Conservation (phyloP, 2,888 invertebrate species). For the Apamea monoglypha region DNA sequence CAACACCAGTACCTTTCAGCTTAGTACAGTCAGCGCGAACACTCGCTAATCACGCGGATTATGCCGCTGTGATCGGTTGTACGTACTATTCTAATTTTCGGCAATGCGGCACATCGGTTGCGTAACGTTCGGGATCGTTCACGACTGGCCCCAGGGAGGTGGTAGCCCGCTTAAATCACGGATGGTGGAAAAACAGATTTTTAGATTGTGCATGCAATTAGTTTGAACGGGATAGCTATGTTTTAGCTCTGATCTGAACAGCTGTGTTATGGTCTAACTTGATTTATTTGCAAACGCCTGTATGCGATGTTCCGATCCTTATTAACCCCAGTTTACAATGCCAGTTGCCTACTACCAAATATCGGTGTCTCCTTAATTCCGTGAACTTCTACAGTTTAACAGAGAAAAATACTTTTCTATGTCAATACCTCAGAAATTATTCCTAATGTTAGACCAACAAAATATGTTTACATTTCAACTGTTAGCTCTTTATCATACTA, state of each 20-base stretch:
- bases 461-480: background rate
- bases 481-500: background rate
- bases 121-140: constrained; percentile 47
- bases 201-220: constrained; percentile 29
- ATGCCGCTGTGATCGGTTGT: constrained; percentile 50
- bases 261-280: background rate
- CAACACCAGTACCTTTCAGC: constrained; percentile 12
- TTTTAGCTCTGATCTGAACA: background rate
- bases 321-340: too few relatives aligned
- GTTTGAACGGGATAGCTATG: constrained; percentile 3
- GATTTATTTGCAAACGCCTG: background rate
- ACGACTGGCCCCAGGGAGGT: constrained; percentile 25
- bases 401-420: background rate
- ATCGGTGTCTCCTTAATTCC: background rate
- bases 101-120: constrained; percentile 60
- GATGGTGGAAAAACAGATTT: constrained; percentile 18
- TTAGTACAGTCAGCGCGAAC: constrained; percentile 49
- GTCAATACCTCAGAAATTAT: too few relatives aligned
- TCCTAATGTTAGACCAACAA: background rate
- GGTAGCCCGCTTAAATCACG: constrained; percentile 3
- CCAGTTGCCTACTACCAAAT: background rate
- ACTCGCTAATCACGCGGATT: constrained; percentile 53
- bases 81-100: constrained; percentile 54
- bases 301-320: background rate
- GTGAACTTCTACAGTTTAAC: background rate